Base-by-base conservation (phyloP, 2,888 invertebrate species). In the Trisateles emortualis region DNA sequence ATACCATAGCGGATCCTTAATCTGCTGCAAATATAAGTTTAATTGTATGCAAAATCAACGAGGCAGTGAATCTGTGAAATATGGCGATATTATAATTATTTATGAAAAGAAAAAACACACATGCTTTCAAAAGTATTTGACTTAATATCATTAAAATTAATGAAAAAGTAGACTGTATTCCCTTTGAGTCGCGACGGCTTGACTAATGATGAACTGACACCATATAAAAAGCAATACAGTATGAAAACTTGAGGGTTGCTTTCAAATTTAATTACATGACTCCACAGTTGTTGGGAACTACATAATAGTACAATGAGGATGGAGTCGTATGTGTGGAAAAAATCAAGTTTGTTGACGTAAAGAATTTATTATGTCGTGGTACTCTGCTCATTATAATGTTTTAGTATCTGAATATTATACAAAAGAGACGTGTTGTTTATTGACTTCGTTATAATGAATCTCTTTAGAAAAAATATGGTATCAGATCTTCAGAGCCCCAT, bases 101-200 rank as follows among this genome's bases (percentile, higher is more conserved):
- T 13, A 14, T 45, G 38, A 19, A 47, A 5, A 48, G 11, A 24
- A 39, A 22, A 17, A 10, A 19, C 13, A 43, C 22, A 32, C 24
- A 16, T 10, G 9, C 11, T 14, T n/a, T 24, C 30, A 32, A 38
- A 39, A n/a, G 19, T 35, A 38, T 47, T 41, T 17, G 32, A 49
- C 53, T 42, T 53, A 43, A 46, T 64, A 40, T 68, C 60, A 74
- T 68, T 67, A 68, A 68, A 74, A 71, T 68, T 61, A 74, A 70
- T 68, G 61, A 68, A 70, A 57, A 57, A 46, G 43, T 35, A 26
- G 35, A 33, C 44, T 39, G 17, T 39, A 22, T 16, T 44, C 17
- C 35, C 36, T 63, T 70, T 72, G 54, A 60, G n/a, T 41, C 14
- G 52, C 26, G 13, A 46, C 45, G 26, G 32, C 16, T 44, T 53